These are phyloP conservation scores for Reticulitermes speratus DNA, from an alignment of 1,140 invertebrate species.

Conservation along the genomic window DNA sequence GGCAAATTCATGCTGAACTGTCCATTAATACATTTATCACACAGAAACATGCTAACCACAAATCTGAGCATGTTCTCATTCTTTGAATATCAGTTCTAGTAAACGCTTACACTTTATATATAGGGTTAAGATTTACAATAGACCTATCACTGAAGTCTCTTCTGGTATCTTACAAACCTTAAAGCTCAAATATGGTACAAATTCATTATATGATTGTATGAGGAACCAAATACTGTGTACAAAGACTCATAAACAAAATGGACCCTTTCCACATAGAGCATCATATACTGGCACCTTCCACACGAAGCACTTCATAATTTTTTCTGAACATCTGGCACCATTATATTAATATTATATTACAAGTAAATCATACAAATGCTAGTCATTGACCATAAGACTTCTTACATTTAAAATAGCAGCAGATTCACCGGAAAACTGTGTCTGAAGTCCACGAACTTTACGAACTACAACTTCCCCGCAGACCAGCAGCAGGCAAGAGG, in stretches of 20 bases:
- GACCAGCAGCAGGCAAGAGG: not conserved
- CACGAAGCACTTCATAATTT: not conserved
- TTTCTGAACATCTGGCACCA: not conserved
- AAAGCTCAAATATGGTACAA: no score
- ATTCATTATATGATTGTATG: no score
- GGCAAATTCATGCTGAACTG: not conserved
- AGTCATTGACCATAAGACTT: not conserved
- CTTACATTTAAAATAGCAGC: slow-evolving; percentile 5
- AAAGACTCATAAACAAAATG: not conserved
- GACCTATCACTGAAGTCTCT: no score
- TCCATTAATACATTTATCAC: not conserved
- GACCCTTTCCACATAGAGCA: not conserved
- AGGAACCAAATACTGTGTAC: no score
- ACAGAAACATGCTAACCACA: no score
- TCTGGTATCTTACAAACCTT: no score
- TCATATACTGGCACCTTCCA: not conserved
- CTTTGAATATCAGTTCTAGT: no score
- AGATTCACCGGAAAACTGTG: slow-evolving; percentile 1
- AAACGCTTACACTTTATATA: no score
- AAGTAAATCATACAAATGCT: not conserved
- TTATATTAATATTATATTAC: not conserved
- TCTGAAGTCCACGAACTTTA: not conserved
- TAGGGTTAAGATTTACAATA: no score
- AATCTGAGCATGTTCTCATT: not conserved
- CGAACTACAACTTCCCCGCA: not conserved